Base-by-base conservation (phyloP, 2,888 invertebrate species). In the Melipona beecheii region DNA sequence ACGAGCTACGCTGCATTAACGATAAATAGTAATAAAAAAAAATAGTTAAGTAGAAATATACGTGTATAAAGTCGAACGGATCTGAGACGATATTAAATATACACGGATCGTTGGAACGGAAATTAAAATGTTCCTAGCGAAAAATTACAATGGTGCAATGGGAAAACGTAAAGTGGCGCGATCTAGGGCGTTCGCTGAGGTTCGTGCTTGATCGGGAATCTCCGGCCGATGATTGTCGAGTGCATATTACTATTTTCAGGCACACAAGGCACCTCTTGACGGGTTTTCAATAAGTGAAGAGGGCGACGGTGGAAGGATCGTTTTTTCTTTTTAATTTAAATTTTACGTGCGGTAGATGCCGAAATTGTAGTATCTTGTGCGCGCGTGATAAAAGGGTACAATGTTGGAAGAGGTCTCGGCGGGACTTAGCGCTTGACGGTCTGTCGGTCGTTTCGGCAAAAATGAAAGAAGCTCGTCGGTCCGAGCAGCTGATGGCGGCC, bases 171-270 rank as follows among this genome's bases (percentile, higher is more conserved):
- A 69, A 86, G 89, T 91, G 87, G 86, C 90, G 92, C 87, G 87
- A 85, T 81, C 92, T 91, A 75, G n/a, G 65, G 31, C n/a, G 43
- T 50, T 89, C 88, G 91, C 76, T 78, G 13, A 11, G 2, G 13
- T 81, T 83, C 91, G 91, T 54, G 54, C 24, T 31, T 43, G 70
- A 76, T 91, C 91, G 91, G 75, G 21, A 64, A 81, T 78, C 86
- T 90, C 71, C 90, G 90, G 62, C 89, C 93, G 91, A 92, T 87
- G 90, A 92, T 92, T 85, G 88, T 92, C 93, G 93, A 93, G 88
- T 89, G 89, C 89, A 90, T 92, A 93, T 93, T 93, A 93, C 93
- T 93, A 93, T 93, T 93, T 93, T 93, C 92, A 93, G 93, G 92
- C 93, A 93, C 93, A 91, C 90, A 92, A 91, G 92, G 91, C 90